A percentile compares a stretch with the other conserved stretches of the same genome.
phyloP scores from a whole-genome alignment of 92 coral and sea anemone genomes.

The Porites divaricata region DNA sequence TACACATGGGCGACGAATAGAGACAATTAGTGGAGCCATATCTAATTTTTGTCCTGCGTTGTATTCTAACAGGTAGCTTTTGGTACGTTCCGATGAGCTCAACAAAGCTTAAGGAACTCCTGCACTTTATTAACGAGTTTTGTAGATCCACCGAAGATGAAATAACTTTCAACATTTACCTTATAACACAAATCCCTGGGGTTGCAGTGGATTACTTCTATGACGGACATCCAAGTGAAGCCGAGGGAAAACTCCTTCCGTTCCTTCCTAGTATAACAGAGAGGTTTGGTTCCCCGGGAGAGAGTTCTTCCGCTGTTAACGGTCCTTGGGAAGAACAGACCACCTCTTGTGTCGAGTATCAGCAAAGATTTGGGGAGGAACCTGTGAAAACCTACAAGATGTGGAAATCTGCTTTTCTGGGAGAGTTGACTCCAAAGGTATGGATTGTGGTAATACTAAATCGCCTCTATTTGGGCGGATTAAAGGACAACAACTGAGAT shows the following conservation, averaged over 20 bases:
- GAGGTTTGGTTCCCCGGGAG: slow-evolving; percentile 29
- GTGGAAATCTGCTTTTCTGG: slow-evolving; percentile 46
- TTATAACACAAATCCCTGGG: slow-evolving; percentile 37
- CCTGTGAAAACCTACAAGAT: slow-evolving; percentile 21
- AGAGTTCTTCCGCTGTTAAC: not conserved
- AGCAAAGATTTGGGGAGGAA: slow-evolving; percentile 24
- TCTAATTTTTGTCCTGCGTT: not conserved
- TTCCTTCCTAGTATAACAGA: slow-evolving; percentile 26
- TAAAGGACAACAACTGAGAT: too few species aligned
- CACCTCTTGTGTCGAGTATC: slow-evolving; percentile 20
- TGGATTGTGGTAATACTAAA: too few species aligned
- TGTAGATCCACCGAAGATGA: slow-evolving; percentile 33
- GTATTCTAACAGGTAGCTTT: slow-evolving; percentile 20
- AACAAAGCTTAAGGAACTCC: slow-evolving; percentile 13
- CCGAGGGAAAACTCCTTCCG: slow-evolving; percentile 35
- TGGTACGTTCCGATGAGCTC: slow-evolving; percentile 24
- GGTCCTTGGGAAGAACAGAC: slow-evolving; percentile 22
- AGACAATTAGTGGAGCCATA: too few species aligned
- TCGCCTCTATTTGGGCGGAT: too few species aligned
- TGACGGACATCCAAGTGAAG: slow-evolving; percentile 29
- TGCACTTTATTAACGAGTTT: slow-evolving; percentile 21
- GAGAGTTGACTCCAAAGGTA: slow-evolving; percentile 17
- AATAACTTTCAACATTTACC: slow-evolving; percentile 39
- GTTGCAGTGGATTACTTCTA: slow-evolving; percentile 45
- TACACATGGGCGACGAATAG: too few species aligned